Conservation (phyloP, 2,113 vertebrate species). For the Nesoenas mayeri region DNA sequence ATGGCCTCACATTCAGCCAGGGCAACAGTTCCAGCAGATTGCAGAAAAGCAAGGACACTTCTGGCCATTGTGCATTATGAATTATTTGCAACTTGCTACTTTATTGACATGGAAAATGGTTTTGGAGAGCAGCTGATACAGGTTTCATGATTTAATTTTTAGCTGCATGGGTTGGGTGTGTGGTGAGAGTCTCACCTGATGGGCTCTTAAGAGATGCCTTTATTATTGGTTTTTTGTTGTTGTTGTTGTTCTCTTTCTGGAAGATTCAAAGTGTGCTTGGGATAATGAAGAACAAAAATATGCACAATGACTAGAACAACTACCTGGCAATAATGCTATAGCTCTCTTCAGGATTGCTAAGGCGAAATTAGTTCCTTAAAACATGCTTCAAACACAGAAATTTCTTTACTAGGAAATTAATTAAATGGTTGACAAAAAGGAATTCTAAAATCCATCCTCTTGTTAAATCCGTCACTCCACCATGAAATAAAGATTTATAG, state of each 20-base stretch:
- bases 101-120: background rate
- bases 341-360: background rate
- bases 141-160: background rate
- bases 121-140: background rate
- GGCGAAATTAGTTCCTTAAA: constrained; percentile 22
- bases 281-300: constrained; percentile 29
- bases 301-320: constrained; percentile 11
- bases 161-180: background rate
- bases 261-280: background rate
- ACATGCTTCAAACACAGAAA: background rate
- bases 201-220: background rate
- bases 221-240: background rate
- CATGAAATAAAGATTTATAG: background rate
- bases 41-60: background rate
- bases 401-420: constrained; percentile 16
- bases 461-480: background rate
- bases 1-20: fast-evolving
- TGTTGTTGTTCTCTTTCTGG: background rate
- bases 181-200: background rate
- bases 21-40: background rate
- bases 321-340: background rate
- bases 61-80: fast-evolving
- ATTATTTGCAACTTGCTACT: background rate
- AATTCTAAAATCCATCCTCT: background rate
- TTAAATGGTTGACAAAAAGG: background rate